Conservation (phyloP, 2,797 vertebrate genomes). For the Xerus rutilus region DNA sequence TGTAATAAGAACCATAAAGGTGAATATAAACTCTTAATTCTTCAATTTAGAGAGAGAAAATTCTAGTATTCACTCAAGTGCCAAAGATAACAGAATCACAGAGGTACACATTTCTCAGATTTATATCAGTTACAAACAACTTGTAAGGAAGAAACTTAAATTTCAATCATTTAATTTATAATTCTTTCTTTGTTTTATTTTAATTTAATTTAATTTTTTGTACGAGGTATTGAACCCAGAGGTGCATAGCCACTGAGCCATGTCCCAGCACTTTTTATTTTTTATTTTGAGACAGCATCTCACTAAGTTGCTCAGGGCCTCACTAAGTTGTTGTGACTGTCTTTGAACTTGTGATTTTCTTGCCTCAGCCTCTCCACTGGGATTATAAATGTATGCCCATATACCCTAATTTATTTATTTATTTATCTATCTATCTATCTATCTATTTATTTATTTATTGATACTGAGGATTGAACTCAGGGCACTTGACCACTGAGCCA, state of each 20-base stretch:
- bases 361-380: not conserved
- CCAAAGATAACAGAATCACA: conserved; percentile 10
- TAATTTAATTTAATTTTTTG: too few relatives aligned
- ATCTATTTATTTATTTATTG: too few relatives aligned
- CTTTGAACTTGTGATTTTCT: too few relatives aligned
- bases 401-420: too few relatives aligned
- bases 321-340: too few relatives aligned
- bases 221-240: too few relatives aligned
- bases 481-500: too few relatives aligned
- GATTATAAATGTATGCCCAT: too few relatives aligned
- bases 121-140: not conserved
- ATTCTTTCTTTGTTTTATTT: not conserved
- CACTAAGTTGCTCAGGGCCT: not conserved
- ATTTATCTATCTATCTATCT: too few relatives aligned
- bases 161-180: not conserved
- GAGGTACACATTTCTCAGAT: not conserved
- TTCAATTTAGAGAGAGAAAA: not conserved
- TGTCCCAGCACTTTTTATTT: too few relatives aligned
- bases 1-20: not conserved
- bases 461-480: too few relatives aligned
- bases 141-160: conserved; percentile 16
- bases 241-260: too few relatives aligned
- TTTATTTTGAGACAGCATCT: not conserved
- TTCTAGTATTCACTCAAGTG: not conserved
- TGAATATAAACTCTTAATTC: not conserved